These are phyloP conservation scores for Neotoxoptera formosana DNA, from an alignment of 1,140 invertebrate species.

Conservation along the genomic window DNA sequence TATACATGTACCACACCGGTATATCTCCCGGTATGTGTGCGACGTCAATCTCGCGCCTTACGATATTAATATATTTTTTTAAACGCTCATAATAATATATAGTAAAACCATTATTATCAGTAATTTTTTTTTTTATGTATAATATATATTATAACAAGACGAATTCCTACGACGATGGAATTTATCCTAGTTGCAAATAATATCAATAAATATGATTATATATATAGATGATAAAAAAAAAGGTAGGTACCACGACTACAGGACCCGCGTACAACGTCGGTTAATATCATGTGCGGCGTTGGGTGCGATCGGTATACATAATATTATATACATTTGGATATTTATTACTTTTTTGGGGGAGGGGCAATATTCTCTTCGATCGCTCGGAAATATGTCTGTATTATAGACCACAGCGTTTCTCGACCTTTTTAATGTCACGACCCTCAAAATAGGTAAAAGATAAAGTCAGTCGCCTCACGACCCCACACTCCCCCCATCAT, in stretches of 20 bases:
- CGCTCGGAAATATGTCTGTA: neutral
- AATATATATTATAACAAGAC: neutral
- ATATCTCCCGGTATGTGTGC: neutral
- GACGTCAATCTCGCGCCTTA: conserved; percentile 29
- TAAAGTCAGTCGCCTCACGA: too few species aligned
- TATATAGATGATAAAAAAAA: neutral
- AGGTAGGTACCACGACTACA: neutral
- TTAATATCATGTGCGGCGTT: neutral
- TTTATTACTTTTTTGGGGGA: neutral
- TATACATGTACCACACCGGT: neutral
- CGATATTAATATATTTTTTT: conserved; percentile 14
- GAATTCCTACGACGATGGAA: neutral
- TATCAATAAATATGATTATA: conserved; percentile 13
- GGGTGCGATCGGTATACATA: neutral
- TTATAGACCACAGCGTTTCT: too few species aligned
- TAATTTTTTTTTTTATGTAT: neutral
- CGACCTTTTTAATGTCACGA: too few species aligned
- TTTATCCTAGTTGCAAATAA: neutral
- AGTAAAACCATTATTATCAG: conserved; percentile 9
- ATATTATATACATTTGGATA: neutral
- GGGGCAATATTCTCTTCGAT: neutral
- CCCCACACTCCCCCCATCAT: too few species aligned
- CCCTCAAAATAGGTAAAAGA: too few species aligned
- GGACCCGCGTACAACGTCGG: neutral
- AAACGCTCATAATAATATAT: neutral